Conservation (phyloP, 2,888 invertebrate genomes). For the Synanthedon myopaeformis region DNA sequence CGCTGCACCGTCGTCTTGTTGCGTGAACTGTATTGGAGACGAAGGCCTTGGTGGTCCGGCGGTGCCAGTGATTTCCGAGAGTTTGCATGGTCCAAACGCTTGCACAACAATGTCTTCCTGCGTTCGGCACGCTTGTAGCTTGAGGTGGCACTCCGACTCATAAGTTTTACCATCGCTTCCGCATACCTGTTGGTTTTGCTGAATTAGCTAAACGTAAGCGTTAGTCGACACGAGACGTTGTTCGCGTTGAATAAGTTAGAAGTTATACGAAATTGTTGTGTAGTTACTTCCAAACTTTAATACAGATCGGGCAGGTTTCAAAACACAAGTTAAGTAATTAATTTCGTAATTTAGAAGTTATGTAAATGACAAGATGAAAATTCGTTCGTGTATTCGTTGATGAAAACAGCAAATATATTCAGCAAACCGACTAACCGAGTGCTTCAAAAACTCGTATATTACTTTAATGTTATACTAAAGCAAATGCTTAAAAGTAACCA, state of each 20-base stretch:
- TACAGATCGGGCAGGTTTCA: neutral
- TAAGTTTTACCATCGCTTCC: conserved; percentile 86
- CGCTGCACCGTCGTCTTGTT: conserved; percentile 80
- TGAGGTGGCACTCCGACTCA: conserved; percentile 85
- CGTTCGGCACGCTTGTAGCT: conserved; percentile 83
- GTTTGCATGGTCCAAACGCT: conserved; percentile 81
- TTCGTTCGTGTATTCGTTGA: neutral
- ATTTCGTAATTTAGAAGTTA: neutral
- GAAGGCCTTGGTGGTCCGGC: conserved; percentile 82
- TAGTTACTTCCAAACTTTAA: neutral
- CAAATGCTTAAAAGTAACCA: no score
- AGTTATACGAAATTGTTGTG: neutral
- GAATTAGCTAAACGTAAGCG: neutral
- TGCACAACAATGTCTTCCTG: conserved; percentile 84
- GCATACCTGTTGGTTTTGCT: conserved; percentile 66
- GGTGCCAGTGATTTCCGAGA: conserved; percentile 77
- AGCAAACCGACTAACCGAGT: no score
- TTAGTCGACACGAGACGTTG: neutral
- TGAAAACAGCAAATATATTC: no score
- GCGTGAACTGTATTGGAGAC: conserved; percentile 82
- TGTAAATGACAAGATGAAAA: neutral
- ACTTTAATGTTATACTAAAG: no score
- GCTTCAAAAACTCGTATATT: no score
- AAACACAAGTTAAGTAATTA: neutral
- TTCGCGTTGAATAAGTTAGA: neutral